Percentiles rank a stretch among this genome's conserved stretches.
These are phyloP conservation scores for Diachrysia chrysitis DNA, from an alignment of 2,888 invertebrate species.

Conservation along the genomic window DNA sequence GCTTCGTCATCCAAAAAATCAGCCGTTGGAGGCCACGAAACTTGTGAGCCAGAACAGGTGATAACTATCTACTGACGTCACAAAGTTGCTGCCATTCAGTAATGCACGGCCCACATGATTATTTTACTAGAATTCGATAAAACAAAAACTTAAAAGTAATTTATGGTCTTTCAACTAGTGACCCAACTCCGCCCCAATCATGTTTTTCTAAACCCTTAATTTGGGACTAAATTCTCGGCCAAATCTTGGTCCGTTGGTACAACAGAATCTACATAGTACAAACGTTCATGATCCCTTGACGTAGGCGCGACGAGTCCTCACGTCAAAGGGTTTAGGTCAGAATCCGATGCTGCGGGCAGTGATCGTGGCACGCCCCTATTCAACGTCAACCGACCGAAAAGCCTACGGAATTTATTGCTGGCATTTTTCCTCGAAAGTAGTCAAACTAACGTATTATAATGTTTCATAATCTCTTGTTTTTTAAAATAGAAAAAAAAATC, in stretches of 20 bases:
- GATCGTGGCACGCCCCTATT: too few species aligned
- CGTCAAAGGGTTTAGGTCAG: neutral
- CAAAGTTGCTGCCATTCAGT: too few species aligned
- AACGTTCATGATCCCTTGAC: constrained; percentile 9
- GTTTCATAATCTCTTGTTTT: too few species aligned
- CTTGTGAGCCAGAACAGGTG: too few species aligned
- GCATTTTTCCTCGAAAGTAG: too few species aligned
- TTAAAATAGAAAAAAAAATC: too few species aligned
- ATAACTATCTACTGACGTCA: too few species aligned
- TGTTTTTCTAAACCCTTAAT: constrained; percentile 33
- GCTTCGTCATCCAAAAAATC: too few species aligned
- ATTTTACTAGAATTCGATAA: neutral
- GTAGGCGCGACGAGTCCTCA: constrained; percentile 1
- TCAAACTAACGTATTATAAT: too few species aligned
- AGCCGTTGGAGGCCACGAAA: too few species aligned
- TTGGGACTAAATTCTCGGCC: constrained; percentile 1
- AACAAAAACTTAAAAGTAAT: neutral
- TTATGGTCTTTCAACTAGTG: neutral
- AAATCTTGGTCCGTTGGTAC: constrained; percentile 9
- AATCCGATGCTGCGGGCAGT: neutral
- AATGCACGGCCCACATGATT: neutral
- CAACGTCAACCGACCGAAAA: too few species aligned
- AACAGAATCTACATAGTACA: constrained; percentile 19
- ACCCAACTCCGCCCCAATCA: constrained; percentile 32
- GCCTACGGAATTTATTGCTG: neutral